These are phyloP conservation scores for Sebastes itinus DNA, from an alignment of 2,797 vertebrate species.

Conservation along the genomic window DNA sequence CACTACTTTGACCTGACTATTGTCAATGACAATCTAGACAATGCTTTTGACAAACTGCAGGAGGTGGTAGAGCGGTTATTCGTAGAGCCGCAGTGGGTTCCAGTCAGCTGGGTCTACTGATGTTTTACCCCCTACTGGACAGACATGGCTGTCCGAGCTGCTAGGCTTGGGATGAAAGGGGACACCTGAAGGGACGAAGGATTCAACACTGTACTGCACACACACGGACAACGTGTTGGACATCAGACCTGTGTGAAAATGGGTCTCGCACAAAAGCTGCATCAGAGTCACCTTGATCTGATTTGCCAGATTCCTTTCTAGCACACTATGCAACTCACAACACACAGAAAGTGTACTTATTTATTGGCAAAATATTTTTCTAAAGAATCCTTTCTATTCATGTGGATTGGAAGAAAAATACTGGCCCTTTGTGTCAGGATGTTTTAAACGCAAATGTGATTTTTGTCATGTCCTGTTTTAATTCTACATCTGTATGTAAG, in stretches of 20 bases:
- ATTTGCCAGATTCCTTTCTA: constrained; percentile 68
- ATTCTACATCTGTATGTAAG: constrained; percentile 53
- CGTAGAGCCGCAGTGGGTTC: constrained; percentile 95
- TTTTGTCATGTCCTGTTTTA: constrained; percentile 44
- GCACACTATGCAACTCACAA: constrained; percentile 86
- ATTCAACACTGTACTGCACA: constrained; percentile 38
- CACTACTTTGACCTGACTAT: constrained; percentile 98
- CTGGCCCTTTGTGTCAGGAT: constrained; percentile 20
- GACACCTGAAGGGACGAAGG: constrained; percentile 19
- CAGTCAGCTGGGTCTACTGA: constrained; percentile 98
- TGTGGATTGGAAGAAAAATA: constrained; percentile 63
- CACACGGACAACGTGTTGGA: constrained; percentile 53
- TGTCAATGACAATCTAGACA: constrained; percentile 97
- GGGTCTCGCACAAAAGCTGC: constrained; percentile 67
- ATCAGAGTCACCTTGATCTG: constrained; percentile 77
- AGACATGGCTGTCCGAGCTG: constrained; percentile 20
- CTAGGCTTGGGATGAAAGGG: constrained; percentile 33
- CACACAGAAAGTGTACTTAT: constrained; percentile 94
- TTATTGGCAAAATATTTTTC: constrained; percentile 88
- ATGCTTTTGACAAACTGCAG: constrained; percentile 95
- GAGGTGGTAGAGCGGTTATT: constrained; percentile 89
- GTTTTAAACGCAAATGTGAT: constrained; percentile 46
- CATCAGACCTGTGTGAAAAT: constrained; percentile 46
- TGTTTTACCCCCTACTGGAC: constrained; percentile 20
- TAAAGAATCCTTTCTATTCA: constrained; percentile 87